Base-by-base conservation (phyloP, 2,797 vertebrate genomes). In the Sus cebifrons region DNA sequence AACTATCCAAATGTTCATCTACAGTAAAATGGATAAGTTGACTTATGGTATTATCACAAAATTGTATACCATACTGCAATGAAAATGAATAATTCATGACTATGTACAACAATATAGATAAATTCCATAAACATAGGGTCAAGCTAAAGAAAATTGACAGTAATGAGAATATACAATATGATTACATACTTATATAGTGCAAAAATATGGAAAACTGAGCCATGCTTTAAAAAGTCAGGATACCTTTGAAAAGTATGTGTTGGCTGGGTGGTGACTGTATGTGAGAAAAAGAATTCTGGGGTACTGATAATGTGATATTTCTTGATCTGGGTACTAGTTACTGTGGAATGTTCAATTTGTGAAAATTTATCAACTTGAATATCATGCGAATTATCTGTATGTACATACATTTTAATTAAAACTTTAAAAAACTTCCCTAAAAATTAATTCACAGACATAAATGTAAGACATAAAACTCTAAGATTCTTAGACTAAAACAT, bases 21-120 rank as follows among this genome's bases (percentile, higher is more conserved):
- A 58, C 15, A 87, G 44, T 56, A 58, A 36, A 83, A 83, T 71
- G 29, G 49, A 88, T 87, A 78, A 91, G 78, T 73, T 84, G 78
- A 88, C 70, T 86, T 78, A 78, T 67, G 16, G 17, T 58, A 13
- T 91, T 71, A 94, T 94, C 64, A 94, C 70, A 78, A 77, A 83
- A 68, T 71, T 82, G 23, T 78, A 62, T 70, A 64, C 68, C 94
- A n/a, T 75, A 70, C 5, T 70, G 27, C 64, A 83, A 58, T 78
- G 92, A 88, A 94, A 94, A 84, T 88, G 73, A 91, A 83, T 81
- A 91, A 78, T 94, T 81, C 62, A 87, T 11, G 6, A 78, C 58
- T 74, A 62, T 5, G 40, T 78, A 44, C 4, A 56, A 83, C 17
- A 83, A 77, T 56, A 44, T 92, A 15, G 23, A 71, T 56, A 93